Conservation (phyloP, 2,113 vertebrate genomes). For the Tupaia tana region DNA sequence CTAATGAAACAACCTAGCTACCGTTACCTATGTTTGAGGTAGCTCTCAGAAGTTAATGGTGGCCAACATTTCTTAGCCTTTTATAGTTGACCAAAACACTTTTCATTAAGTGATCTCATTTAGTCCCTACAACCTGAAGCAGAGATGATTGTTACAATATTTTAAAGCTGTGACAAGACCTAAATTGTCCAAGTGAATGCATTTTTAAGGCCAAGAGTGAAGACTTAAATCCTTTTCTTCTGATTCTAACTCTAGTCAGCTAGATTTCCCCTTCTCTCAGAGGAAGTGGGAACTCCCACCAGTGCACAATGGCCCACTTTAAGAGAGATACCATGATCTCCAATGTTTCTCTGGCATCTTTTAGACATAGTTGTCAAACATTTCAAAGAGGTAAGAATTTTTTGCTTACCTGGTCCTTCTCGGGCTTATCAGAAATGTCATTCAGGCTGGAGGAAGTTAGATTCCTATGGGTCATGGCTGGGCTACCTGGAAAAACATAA, state of each 20-base stretch:
- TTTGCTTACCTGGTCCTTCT: slow-evolving; percentile 95
- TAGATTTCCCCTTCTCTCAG: neutral
- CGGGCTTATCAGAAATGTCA: slow-evolving; percentile 98
- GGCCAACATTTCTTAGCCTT: neutral
- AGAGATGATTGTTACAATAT: neutral
- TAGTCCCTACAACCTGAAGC: neutral
- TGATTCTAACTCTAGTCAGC: neutral
- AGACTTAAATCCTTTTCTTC: neutral
- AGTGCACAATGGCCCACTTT: neutral
- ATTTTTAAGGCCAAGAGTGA: neutral
- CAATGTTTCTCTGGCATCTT: neutral
- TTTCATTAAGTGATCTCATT: neutral
- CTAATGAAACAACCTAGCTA: neutral
- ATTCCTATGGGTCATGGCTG: slow-evolving; percentile 92
- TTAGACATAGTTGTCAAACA: neutral
- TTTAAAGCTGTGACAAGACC: neutral
- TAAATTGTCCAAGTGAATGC: neutral
- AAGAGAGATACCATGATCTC: neutral
- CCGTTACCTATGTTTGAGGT: neutral
- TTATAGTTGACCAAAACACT: neutral
- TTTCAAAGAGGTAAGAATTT: neutral
- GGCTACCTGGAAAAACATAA: slow-evolving; percentile 91
- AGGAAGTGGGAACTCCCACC: neutral
- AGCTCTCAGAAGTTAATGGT: neutral
- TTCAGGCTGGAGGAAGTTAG: slow-evolving; percentile 95